Evolutionary conservation across 2,888 invertebrate species (phyloP).

Genomic region (Tridacna gigas): DNA sequence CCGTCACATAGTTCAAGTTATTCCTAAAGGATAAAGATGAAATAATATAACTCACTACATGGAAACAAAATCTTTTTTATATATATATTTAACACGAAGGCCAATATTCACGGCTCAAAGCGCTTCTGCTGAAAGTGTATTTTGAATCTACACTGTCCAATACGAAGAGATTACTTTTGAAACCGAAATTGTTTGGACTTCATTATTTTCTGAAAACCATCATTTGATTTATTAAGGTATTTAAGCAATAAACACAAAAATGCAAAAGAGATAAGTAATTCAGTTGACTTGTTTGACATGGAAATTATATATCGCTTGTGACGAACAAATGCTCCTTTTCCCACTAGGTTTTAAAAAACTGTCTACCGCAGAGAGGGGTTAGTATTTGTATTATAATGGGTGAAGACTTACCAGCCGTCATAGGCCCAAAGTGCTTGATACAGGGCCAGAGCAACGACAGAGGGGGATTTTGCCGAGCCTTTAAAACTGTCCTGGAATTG

Average conservation of each 20-base stretch:
- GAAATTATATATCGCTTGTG: background rate
- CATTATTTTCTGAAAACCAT: too few species aligned
- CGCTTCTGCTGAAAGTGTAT: background rate
- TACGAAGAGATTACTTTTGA: too few species aligned
- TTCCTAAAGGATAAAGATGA: constrained; percentile 76
- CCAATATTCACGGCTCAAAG: background rate
- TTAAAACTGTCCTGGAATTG: constrained; percentile 73
- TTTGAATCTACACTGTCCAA: too few species aligned
- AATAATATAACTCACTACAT: too few species aligned
- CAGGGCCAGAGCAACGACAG: constrained; percentile 91
- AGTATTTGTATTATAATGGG: background rate
- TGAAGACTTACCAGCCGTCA: constrained; percentile 90
- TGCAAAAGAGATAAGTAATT: background rate
- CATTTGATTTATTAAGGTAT: background rate
- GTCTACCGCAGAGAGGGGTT: too few species aligned
- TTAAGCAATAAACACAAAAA: background rate
- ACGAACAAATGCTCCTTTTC: too few species aligned
- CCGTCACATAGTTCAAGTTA: constrained; percentile 83
- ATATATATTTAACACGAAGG: too few species aligned
- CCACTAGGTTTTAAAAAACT: too few species aligned
- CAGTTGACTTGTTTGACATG: background rate
- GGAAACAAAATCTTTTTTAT: too few species aligned
- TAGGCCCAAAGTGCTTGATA: constrained; percentile 95
- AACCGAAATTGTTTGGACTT: too few species aligned
- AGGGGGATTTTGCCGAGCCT: constrained; percentile 80